These are phyloP conservation scores for Zalophus californianus DNA, from an alignment of 2,797 vertebrate genomes.

Conservation along the genomic window DNA sequence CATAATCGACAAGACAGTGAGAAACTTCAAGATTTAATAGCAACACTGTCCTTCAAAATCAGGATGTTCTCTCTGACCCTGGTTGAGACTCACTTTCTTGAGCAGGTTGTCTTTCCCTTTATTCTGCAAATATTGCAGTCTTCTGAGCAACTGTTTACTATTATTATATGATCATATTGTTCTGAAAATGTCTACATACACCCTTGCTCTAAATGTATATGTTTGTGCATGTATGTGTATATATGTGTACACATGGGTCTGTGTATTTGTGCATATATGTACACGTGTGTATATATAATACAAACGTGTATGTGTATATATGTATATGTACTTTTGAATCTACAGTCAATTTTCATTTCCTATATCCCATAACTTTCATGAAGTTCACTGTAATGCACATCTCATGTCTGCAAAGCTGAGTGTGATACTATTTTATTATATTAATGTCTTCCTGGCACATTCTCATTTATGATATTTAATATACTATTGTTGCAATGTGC, in stretches of 20 bases:
- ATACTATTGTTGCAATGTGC: background rate
- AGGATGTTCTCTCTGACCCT: background rate
- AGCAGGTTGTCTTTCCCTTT: background rate
- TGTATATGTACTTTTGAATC: background rate
- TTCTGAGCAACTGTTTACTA: slow-evolving; percentile 1
- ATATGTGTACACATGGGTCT: background rate
- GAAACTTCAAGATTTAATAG: background rate
- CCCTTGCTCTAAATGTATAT: background rate
- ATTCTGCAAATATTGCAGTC: background rate
- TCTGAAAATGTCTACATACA: background rate
- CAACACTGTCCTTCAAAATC: slow-evolving; percentile 39
- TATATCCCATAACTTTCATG: background rate
- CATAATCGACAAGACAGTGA: background rate
- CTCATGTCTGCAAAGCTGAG: background rate
- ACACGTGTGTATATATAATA: background rate
- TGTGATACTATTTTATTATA: slow-evolving; percentile 20
- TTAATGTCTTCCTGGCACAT: background rate
- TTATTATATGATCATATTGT: background rate
- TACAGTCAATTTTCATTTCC: background rate
- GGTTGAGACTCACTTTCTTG: background rate
- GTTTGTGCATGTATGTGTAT: background rate
- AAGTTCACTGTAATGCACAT: background rate
- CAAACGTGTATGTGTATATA: no score
- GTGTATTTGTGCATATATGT: background rate
- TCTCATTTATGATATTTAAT: slow-evolving; percentile 50